Evolutionary conservation across 2,797 vertebrate species (phyloP).

Genomic region (Xenentodon cancila): DNA sequence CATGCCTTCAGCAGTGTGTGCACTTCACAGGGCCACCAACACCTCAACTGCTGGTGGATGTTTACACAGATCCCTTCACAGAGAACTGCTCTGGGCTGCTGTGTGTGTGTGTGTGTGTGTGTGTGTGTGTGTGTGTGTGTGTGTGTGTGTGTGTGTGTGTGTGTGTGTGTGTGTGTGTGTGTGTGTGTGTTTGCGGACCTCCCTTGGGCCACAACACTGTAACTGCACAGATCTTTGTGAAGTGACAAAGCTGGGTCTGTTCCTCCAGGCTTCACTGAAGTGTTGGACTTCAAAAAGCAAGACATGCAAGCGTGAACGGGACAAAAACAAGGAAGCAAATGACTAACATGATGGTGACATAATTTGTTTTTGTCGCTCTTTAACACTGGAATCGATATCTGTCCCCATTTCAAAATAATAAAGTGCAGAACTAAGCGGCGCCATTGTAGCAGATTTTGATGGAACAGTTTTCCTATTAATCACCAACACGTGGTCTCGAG

Average conservation of each 20-base stretch:
- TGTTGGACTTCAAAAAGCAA: slow-evolving; percentile 21
- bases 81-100: slow-evolving; percentile 62
- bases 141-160: slow-evolving; percentile 31
- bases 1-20: slow-evolving; percentile 64
- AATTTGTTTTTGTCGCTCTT: too few species aligned
- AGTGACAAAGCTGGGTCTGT: slow-evolving; percentile 56
- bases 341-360: too few species aligned
- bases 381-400: too few species aligned
- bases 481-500: slow-evolving; percentile 15
- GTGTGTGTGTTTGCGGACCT: slow-evolving; percentile 14
- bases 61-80: slow-evolving; percentile 77
- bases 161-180: slow-evolving; percentile 34
- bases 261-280: slow-evolving; percentile 43
- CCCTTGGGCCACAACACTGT: slow-evolving; percentile 52
- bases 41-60: slow-evolving; percentile 72
- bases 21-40: slow-evolving; percentile 72
- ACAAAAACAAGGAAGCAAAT: too few species aligned
- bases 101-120: slow-evolving; percentile 34
- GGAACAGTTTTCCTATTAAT: slow-evolving; percentile 12
- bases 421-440: too few species aligned
- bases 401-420: too few species aligned
- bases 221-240: slow-evolving; percentile 39
- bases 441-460: background rate
- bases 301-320: slow-evolving; percentile 30
- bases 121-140: slow-evolving; percentile 14